Evolutionary conservation across 2,113 vertebrate species (phyloP), one percentile per base, ranked within the genome.

Genomic region (Amblyopsis rosae): DNA sequence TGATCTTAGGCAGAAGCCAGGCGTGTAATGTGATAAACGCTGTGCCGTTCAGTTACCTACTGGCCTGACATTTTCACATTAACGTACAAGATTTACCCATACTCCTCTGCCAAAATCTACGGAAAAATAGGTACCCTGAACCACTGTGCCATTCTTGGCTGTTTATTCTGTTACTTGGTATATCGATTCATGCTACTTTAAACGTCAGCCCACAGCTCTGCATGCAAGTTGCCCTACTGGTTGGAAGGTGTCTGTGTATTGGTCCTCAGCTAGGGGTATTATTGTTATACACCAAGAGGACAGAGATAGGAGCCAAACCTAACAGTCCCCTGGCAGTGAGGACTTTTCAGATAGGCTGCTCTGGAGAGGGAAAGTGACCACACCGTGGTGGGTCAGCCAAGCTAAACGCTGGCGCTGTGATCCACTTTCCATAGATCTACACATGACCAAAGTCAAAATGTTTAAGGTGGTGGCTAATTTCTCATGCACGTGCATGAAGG

Each of bases 181-280:
- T 57, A 26, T 67, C 65, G 41, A 58, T 32, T 46, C 55, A 16
- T 47, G 41, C 47, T 41, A 11, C 47, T 19, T 58, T 26, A 26
- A 26, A 26, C 26, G 26, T 26, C 26, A 26, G 2, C 26, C 26
- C 1, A 26, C 26, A 26, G 26, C 26, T 26, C 26, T 26, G 26
- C 26, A 26, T 26, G 26, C 35, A 13, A 1, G 77, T 85, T 67
- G 77, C 81, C 86, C 83, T 67, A 78, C 84, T 83, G 86, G 72
- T 89, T 84, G 75, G 77, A 77, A 86, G 83, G 88, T 90, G 88
- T 92, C 89, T 76, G 77, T 89, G 90, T 90, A 80, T 91, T 91
- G 73, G 84, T 88, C 84, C 90, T 92, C 86, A 90, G 89, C 88
- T 90, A 85, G 77, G 89, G 86, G 88, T 78, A 82, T 73, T 76